Percentiles rank a stretch among this genome's conserved stretches.
Conservation (phyloP, 2,888 invertebrate species). For the Noctuana brunneofusca region DNA sequence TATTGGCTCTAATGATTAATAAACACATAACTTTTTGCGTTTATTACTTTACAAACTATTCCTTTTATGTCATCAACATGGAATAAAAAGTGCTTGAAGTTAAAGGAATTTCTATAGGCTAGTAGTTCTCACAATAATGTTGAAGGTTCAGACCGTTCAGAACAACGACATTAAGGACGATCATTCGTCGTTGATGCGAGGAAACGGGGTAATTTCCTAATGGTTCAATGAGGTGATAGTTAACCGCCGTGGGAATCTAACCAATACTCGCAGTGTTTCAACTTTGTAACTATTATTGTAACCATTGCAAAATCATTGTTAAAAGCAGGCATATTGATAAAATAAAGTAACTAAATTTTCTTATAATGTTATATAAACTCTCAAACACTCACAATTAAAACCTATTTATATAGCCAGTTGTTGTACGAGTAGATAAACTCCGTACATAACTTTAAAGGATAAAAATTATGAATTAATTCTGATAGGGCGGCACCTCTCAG, state of each 20-base stretch:
- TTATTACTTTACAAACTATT: conserved; percentile 26
- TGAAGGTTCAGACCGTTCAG: conserved; percentile 52
- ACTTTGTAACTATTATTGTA: conserved; percentile 24
- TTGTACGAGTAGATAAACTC: conserved; percentile 37
- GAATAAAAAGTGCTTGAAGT: conserved; percentile 36
- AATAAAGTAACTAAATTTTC: neutral
- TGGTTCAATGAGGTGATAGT: conserved; percentile 68
- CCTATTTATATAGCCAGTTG: conserved; percentile 16
- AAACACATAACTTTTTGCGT: conserved; percentile 25
- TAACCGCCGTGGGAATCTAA: conserved; percentile 67
- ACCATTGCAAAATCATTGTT: neutral
- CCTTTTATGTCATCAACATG: conserved; percentile 17
- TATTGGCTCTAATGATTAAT: conserved; percentile 33
- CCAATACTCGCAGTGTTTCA: conserved; percentile 50
- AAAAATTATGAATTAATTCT: conserved; percentile 81
- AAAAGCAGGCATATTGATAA: neutral
- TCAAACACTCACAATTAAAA: neutral
- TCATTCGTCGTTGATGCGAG: conserved; percentile 55
- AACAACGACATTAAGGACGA: conserved; percentile 62
- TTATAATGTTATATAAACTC: too few species aligned
- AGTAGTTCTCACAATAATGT: conserved; percentile 31
- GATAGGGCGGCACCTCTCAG: conserved; percentile 81
- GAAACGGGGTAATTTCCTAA: conserved; percentile 67
- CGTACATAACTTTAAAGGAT: conserved; percentile 53
- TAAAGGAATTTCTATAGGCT: conserved; percentile 35